Percentiles rank a stretch among this genome's conserved stretches.
Conservation (phyloP, 2,888 invertebrate genomes). For the Netelia melanura region DNA sequence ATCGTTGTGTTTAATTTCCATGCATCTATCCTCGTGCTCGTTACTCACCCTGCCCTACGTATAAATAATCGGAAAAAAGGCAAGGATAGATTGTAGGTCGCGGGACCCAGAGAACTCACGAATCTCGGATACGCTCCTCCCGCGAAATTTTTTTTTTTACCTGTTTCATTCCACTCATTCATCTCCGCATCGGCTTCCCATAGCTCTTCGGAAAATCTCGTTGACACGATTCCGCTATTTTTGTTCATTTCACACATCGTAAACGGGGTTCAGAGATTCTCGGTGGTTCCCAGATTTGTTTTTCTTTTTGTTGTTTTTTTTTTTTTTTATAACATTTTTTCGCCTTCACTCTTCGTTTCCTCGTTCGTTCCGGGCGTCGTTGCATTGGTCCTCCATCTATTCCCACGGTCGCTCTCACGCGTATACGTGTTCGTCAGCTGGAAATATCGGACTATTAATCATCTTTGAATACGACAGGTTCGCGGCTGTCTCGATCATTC, state of each 20-base stretch:
- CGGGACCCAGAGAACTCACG: slow-evolving; percentile 8
- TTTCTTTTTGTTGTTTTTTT: slow-evolving; percentile 11
- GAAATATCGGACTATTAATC: slow-evolving; percentile 65
- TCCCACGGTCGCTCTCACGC: background rate
- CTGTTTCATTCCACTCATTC: slow-evolving; percentile 28
- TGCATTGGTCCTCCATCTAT: background rate
- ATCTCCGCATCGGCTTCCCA: slow-evolving; percentile 62
- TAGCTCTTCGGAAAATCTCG: slow-evolving; percentile 60
- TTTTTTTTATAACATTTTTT: slow-evolving; percentile 4
- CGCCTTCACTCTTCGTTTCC: slow-evolving; percentile 7
- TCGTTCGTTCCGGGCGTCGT: slow-evolving; percentile 12
- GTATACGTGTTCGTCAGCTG: slow-evolving; percentile 51
- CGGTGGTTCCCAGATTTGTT: slow-evolving; percentile 51
- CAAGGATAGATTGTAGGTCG: slow-evolving; percentile 17
- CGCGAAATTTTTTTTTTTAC: slow-evolving; percentile 8
- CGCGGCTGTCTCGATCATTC: slow-evolving; percentile 53
- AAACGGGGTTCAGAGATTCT: slow-evolving; percentile 51
- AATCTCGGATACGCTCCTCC: slow-evolving; percentile 21
- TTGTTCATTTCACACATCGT: slow-evolving; percentile 66
- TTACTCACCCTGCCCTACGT: background rate
- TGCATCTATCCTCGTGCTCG: background rate
- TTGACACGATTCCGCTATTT: slow-evolving; percentile 66
- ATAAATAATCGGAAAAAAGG: slow-evolving; percentile 2
- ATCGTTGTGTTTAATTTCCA: background rate
- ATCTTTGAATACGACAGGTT: slow-evolving; percentile 62